Evolutionary conservation across 2,888 invertebrate species (phyloP), one percentile per base, ranked within the genome.

Genomic region (Agelastica alni): DNA sequence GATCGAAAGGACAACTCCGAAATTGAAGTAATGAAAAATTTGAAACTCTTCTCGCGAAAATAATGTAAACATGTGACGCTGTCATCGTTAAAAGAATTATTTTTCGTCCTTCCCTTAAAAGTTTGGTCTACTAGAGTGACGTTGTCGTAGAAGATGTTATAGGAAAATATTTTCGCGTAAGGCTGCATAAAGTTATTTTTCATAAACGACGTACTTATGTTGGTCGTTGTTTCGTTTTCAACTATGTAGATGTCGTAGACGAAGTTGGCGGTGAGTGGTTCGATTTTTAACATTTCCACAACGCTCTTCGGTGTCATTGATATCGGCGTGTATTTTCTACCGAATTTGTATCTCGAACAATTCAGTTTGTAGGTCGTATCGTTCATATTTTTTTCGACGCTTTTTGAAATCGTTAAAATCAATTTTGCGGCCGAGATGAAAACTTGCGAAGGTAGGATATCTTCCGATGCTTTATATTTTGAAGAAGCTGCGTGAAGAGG

Each of bases 361-460:
- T 67, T 62, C n/a, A 69, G 9, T 66, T 73, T 73, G 45, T 69
- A 61, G 2, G 51, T 47, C 0, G 73, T 72, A 45, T 70, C 67
- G 53, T 73, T 74, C 60, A 76, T 76, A 43, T 69, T 61, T 13
- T 62, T 48, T 20, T 65, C 60, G 16, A 72, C 51, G 44, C 66
- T 64, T 45, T 66, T 58, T 0, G 67, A 63, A 42, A 66, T 70
- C 31, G 62, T 63, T 9, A 76, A 34, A 9, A 77, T 60, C 2
- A 75, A 73, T 48, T 63, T 64, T 0, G 76, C 74, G 6, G 75
- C 62, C 48, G 76, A 75, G 34, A 77, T 72, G 4, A 77, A 62
- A 18, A 74, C 28, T 2, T 74, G 72, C 6, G 70, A 66, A 13
- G 74, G 72, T 17, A 70, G 57, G 14, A 75, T 63, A 49, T 68